These are phyloP conservation scores for Stichodactyla mertensii DNA, from an alignment of 64 coral and sea anemone species.

Conservation along the genomic window DNA sequence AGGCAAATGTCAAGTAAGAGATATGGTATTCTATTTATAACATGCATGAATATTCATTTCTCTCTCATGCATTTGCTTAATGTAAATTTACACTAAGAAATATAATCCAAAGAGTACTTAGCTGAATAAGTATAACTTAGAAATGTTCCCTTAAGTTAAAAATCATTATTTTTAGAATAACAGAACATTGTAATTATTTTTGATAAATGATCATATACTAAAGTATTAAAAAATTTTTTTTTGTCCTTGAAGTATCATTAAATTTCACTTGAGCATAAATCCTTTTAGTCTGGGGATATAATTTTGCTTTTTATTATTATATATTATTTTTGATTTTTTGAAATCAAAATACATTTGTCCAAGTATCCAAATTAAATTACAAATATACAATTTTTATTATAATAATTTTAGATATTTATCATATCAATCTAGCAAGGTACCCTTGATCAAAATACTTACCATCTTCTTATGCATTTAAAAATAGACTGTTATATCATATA, in stretches of 20 bases:
- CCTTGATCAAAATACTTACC: too few relatives aligned
- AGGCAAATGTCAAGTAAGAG: background rate
- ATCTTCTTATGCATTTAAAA: too few relatives aligned
- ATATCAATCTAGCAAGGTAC: too few relatives aligned
- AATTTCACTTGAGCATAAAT: background rate
- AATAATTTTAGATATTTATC: too few relatives aligned
- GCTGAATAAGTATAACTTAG: background rate
- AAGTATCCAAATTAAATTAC: too few relatives aligned
- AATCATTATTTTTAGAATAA: too few relatives aligned
- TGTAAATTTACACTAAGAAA: background rate
- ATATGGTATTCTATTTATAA: conserved; percentile 4
- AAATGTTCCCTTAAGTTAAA: background rate
- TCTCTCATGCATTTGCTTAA: background rate
- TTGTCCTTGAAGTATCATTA: background rate
- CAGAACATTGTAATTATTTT: too few relatives aligned
- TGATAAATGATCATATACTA: background rate
- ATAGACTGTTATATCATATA: too few relatives aligned
- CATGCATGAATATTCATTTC: background rate
- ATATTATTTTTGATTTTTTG: too few relatives aligned
- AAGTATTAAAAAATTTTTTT: background rate
- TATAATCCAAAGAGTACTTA: background rate
- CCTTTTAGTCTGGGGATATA: background rate
- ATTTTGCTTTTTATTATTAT: background rate
- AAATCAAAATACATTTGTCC: too few relatives aligned
- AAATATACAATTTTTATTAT: too few relatives aligned